Conservation (phyloP, 2,797 vertebrate genomes). For the Acrocephalus scirpaceus region DNA sequence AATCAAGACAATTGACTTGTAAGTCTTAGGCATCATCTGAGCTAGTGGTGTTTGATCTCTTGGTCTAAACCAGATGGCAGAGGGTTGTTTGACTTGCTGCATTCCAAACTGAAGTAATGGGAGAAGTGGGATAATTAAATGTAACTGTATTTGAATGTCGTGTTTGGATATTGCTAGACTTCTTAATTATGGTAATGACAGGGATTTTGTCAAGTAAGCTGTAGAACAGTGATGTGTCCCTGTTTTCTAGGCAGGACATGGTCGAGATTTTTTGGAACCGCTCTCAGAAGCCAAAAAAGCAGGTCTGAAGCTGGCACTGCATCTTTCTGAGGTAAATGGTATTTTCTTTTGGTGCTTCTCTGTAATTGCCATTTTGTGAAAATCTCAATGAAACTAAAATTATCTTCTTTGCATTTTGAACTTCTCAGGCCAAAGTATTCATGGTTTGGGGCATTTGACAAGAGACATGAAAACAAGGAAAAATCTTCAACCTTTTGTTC, state of each 20-base stretch:
- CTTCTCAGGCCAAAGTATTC: not conserved
- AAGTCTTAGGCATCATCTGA: not conserved
- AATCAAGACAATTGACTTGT: not conserved
- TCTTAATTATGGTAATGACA: not conserved
- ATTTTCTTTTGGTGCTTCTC: not conserved
- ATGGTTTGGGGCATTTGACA: not conserved
- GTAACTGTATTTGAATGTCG: not conserved
- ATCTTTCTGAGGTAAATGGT: conserved; percentile 90
- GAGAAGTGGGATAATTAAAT: not conserved
- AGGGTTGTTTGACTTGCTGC: not conserved
- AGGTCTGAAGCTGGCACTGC: conserved; percentile 91
- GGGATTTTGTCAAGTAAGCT: not conserved
- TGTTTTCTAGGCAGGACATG: conserved; percentile 85
- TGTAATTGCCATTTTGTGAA: not conserved
- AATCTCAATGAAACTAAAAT: not conserved
- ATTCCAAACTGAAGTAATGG: not conserved
- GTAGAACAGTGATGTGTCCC: not conserved
- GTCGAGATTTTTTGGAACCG: conserved; percentile 86
- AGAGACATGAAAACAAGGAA: not conserved
- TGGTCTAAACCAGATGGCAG: not conserved
- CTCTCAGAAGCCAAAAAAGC: conserved; percentile 87
- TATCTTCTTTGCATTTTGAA: not conserved
- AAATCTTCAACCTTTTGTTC: not conserved
- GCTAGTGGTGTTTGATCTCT: not conserved
- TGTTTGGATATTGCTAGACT: not conserved